Conservation (phyloP, 2,113 vertebrate species). For the Oplegnathus fasciatus region DNA sequence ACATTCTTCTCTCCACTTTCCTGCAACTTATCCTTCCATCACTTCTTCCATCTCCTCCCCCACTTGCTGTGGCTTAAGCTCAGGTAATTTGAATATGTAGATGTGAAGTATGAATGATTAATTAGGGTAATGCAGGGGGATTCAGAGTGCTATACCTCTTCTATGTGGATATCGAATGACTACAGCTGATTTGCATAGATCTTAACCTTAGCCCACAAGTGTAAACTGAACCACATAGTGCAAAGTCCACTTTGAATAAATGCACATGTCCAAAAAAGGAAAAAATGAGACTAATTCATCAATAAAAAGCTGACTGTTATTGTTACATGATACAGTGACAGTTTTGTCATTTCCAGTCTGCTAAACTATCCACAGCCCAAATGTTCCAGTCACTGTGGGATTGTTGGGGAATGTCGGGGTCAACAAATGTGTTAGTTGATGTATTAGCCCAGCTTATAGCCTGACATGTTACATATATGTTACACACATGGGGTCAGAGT, state of each 20-base stretch:
- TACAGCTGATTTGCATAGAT: constrained; percentile 72
- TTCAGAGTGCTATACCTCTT: constrained; percentile 43
- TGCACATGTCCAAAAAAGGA: background rate
- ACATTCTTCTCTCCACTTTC: background rate
- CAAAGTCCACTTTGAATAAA: constrained; percentile 44
- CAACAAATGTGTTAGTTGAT: constrained; percentile 72
- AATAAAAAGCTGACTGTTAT: constrained; percentile 24
- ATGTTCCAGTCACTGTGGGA: constrained; percentile 51
- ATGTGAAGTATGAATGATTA: constrained; percentile 79
- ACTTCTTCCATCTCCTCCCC: constrained; percentile 31
- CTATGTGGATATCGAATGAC: constrained; percentile 35
- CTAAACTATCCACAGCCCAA: constrained; percentile 25
- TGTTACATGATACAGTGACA: constrained; percentile 13
- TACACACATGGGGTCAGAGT: constrained; percentile 64
- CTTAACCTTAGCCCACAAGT: constrained; percentile 58
- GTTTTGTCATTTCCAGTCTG: constrained; percentile 25
- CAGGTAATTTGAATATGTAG: constrained; percentile 80
- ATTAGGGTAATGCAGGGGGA: constrained; percentile 67
- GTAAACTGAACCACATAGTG: constrained; percentile 36
- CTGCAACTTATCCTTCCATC: constrained; percentile 19
- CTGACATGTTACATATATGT: constrained; percentile 74
- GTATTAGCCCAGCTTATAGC: constrained; percentile 74
- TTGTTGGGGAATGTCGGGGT: constrained; percentile 60
- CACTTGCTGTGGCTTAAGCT: constrained; percentile 39
- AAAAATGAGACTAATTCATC: background rate